Percentiles rank a stretch among this genome's conserved stretches.
phyloP scores from a whole-genome alignment of 2,888 invertebrate species.

The Polylopha cassiicola region DNA sequence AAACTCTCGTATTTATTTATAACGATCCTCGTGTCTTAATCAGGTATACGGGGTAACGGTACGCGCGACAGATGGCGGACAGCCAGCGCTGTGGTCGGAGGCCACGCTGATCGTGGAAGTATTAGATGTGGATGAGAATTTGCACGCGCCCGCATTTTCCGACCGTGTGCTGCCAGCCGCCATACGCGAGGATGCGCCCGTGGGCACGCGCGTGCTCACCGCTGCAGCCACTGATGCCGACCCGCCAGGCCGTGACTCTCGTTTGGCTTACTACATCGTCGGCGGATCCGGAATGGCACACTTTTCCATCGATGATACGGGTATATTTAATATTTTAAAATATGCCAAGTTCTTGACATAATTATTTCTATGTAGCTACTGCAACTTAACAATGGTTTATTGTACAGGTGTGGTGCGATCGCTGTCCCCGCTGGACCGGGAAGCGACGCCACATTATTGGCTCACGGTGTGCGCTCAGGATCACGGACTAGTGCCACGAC shows the following conservation, averaged over 20 bases:
- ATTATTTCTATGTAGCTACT: too few relatives aligned
- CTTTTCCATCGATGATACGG: slow-evolving; percentile 93
- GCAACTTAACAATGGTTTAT: neutral
- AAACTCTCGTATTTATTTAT: neutral
- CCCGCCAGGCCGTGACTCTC: slow-evolving; percentile 86
- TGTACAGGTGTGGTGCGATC: slow-evolving; percentile 88
- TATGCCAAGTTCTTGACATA: too few relatives aligned
- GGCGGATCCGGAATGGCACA: slow-evolving; percentile 94
- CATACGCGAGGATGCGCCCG: slow-evolving; percentile 88
- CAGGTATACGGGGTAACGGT: slow-evolving; percentile 90
- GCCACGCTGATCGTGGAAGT: slow-evolving; percentile 90
- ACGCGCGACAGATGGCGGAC: slow-evolving; percentile 90
- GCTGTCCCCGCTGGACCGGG: slow-evolving; percentile 90
- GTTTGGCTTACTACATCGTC: slow-evolving; percentile 89
- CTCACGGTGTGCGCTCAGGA: slow-evolving; percentile 95
- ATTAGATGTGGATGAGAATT: slow-evolving; percentile 96
- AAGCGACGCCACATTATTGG: slow-evolving; percentile 93
- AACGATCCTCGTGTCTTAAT: neutral
- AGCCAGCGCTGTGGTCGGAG: slow-evolving; percentile 86
- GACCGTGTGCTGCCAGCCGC: slow-evolving; percentile 86
- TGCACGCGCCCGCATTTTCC: slow-evolving; percentile 87
- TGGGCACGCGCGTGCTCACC: slow-evolving; percentile 85
- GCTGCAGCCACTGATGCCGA: slow-evolving; percentile 89
- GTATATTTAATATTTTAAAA: too few relatives aligned
- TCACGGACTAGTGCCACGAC: slow-evolving; percentile 90